These are phyloP conservation scores for Hemicentrotus pulcherrimus DNA, from an alignment of 35 echinoderm and acorn worm species.

Conservation along the genomic window DNA sequence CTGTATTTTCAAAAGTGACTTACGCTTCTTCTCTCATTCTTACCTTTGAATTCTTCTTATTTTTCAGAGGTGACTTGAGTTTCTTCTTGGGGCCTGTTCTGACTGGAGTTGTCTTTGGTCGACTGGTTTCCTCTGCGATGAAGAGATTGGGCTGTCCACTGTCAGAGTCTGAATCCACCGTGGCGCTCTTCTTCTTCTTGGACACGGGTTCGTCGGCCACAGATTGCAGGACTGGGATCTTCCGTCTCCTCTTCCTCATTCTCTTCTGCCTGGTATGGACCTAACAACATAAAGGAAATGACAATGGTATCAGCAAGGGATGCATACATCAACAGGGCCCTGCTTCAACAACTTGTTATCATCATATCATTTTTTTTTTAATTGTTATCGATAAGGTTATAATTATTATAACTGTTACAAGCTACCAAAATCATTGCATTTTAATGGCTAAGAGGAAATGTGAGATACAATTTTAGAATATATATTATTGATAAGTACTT, in stretches of 20 bases:
- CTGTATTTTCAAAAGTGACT: not conserved
- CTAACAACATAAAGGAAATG: conserved; percentile 55
- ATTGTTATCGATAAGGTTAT: too few relatives aligned
- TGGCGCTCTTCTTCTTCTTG: conserved; percentile 55
- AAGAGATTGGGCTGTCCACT: conserved; percentile 20
- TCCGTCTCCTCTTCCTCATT: conserved; percentile 69
- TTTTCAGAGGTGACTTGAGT: conserved; percentile 43
- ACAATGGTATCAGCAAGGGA: not conserved
- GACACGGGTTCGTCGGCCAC: conserved; percentile 50
- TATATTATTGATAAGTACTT: too few relatives aligned
- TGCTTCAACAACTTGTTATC: too few relatives aligned
- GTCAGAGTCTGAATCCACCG: conserved; percentile 17
- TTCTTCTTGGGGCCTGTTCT: conserved; percentile 31
- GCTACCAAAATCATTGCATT: too few relatives aligned
- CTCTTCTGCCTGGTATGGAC: conserved; percentile 80
- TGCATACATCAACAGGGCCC: too few relatives aligned
- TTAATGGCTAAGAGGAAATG: too few relatives aligned
- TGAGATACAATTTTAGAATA: too few relatives aligned
- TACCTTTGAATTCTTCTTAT: conserved; percentile 50
- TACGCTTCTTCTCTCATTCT: not conserved
- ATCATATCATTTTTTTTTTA: too few relatives aligned
- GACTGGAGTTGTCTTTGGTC: not conserved
- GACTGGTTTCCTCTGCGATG: not conserved
- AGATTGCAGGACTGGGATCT: conserved; percentile 80
- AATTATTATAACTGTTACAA: too few relatives aligned